Evolutionary conservation across 2,888 invertebrate species (phyloP), one percentile per base, ranked within the genome.

Genomic region (Drosophila recens): DNA sequence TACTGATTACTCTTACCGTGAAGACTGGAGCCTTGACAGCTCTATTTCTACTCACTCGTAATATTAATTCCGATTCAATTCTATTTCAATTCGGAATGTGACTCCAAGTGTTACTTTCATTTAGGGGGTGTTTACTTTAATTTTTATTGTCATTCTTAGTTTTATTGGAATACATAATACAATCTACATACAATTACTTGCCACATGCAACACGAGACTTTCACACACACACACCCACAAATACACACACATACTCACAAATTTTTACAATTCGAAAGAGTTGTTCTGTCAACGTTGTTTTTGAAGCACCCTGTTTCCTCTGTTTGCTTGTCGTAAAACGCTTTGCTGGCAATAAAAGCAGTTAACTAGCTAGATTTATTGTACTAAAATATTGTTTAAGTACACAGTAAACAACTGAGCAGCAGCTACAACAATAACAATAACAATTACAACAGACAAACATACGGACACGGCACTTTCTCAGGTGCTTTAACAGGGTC

Each of bases 311-410:
- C 48, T 33, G 54, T 46, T 46, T 43, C 23, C 36, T 48, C 52
- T 67, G 70, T 72, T 79, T 80, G 76, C 67, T 68, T 87, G 86
- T 87, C 86, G 86, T 87, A 88, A 87, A 87, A 88, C 88, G 88
- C 86, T 88, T 87, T 87, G 83, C 75, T 82, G 81, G 86, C 86
- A 88, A 88, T 87, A 87, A 87, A 87, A 87, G 81, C 83, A 88
- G 86, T 87, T 86, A 87, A 87, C 86, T 88, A 87, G 88, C 88
- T 86, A 76, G 88, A 88, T 87, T 87, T 87, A 87, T 88, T 87
- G 83, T 88, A 87, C 83, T 88, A 78, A 87, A 88, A 87, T 85
- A 85, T 85, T 84, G 85, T 78, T 84, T 87, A 87, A 84, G 82
- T 84, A 84, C 86, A 80, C 72, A 73, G 67, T 72, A 79, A 80